Evolutionary conservation across 2,797 vertebrate species (phyloP).

Genomic region (Enteromius viviparus): DNA sequence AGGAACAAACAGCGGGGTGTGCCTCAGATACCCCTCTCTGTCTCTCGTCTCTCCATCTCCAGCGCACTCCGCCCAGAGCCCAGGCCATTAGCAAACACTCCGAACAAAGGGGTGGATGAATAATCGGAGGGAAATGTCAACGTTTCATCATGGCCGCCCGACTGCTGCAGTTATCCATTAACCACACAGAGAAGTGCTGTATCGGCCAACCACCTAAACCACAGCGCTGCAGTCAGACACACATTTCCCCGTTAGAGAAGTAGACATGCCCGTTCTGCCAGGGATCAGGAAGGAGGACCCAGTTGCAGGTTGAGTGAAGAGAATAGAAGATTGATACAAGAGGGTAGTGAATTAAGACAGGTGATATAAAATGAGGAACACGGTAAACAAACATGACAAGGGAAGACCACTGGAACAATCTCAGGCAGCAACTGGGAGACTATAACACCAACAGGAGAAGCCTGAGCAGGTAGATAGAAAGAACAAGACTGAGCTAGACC

Average conservation of each 20-base stretch:
- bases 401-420: no score
- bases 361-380: no score
- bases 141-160: constrained; percentile 73
- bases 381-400: no score
- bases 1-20: constrained; percentile 60
- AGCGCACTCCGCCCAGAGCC: constrained; percentile 62
- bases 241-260: constrained; percentile 1
- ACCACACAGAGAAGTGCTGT: constrained; percentile 64
- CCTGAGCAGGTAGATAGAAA: no score
- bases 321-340: no score
- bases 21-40: constrained; percentile 61
- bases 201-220: constrained; percentile 51
- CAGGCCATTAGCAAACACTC: constrained; percentile 80
- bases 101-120: constrained; percentile 80
- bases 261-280: not conserved
- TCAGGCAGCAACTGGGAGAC: no score
- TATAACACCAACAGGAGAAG: no score
- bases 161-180: constrained; percentile 76
- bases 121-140: constrained; percentile 82
- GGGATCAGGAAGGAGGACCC: no score
- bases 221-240: constrained; percentile 50
- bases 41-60: constrained; percentile 41
- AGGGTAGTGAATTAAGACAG: no score
- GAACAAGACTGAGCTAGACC: no score
- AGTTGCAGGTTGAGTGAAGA: no score